Base-by-base conservation (phyloP, 1,140 invertebrate genomes). In the Anoplophora glabripennis region DNA sequence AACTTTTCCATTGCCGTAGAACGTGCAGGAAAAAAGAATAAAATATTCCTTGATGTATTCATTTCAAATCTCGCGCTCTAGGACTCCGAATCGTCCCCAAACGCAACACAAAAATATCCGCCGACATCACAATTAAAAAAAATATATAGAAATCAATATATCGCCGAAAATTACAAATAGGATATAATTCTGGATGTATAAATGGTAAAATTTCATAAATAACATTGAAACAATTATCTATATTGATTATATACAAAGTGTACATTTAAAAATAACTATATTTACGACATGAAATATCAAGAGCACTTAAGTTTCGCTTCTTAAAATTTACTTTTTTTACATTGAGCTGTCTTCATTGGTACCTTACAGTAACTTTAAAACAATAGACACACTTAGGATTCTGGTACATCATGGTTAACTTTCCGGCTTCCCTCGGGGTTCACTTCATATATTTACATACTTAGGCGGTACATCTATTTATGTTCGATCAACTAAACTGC, bases 191-290 rank as follows among this genome's bases (percentile, higher is more conserved):
- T 47, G 59, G 59, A 61, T 56, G 41, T 49, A 54, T 40, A 54
- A 46, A 53, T 61, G 53, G 54, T 62, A 58, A 61, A 65, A 52
- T 69, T 64, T 61, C 59, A 66, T 70, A 72, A 72, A 71, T 71
- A 69, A 70, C 69, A 67, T 69, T 68, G 57, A 72, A 70, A 71
- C 69, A 70, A 72, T 72, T 69, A 70, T 65, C 63, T 72, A 70
- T 67, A 44, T 53, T 64, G 65, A 70, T 69, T 74, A 73, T 73
- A 74, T 75, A 75, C 70, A 75, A 68, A 68, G 71, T 75, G 65
- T 75, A 75, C 74, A 75, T 72, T 74, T 73, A 72, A 75, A 73
- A 75, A 72, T 74, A 74, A 73, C 65, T 73, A 74, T 72, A 69
- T 63, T 63, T 72, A 74, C 69, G 69, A 75, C 71, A 74, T 71